Percentiles rank a stretch among this genome's conserved stretches.
These are phyloP conservation scores for Ceyx cyanopectus DNA, from an alignment of 2,113 vertebrate genomes.

Conservation along the genomic window DNA sequence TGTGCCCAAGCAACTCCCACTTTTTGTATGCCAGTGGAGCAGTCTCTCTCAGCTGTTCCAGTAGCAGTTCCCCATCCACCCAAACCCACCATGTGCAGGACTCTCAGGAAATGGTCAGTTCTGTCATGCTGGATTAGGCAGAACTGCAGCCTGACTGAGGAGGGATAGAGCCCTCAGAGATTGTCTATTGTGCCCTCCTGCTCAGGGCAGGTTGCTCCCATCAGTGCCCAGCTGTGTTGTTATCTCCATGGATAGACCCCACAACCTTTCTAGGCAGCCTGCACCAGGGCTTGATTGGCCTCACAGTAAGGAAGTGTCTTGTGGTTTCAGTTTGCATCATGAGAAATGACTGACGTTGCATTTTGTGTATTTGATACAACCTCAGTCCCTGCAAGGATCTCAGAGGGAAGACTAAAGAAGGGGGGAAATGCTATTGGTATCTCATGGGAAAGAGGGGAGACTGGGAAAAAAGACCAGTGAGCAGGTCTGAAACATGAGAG, in stretches of 20 bases:
- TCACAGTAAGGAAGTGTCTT: neutral
- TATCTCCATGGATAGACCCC: neutral
- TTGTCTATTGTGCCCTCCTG: neutral
- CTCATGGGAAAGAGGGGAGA: neutral
- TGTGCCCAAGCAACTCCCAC: neutral
- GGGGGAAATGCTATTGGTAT: neutral
- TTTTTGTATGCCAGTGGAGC: neutral
- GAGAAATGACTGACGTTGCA: neutral
- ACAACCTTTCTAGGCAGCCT: neutral
- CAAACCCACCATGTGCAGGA: fast-evolving
- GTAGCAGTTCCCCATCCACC: neutral
- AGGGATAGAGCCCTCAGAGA: neutral
- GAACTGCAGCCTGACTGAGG: neutral
- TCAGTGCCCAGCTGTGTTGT: too few relatives aligned
- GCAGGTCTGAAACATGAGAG: neutral
- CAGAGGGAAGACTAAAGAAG: neutral
- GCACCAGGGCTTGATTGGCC: neutral
- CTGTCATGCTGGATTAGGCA: neutral
- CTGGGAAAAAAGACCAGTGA: neutral
- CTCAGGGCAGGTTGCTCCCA: neutral
- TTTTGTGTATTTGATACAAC: neutral
- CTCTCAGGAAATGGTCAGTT: neutral
- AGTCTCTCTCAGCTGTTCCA: neutral
- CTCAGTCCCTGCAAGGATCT: neutral
- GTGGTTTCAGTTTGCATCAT: too few relatives aligned